Evolutionary conservation across 2,888 invertebrate species (phyloP).

Genomic region (Cataglyphis rosenhaueri): DNA sequence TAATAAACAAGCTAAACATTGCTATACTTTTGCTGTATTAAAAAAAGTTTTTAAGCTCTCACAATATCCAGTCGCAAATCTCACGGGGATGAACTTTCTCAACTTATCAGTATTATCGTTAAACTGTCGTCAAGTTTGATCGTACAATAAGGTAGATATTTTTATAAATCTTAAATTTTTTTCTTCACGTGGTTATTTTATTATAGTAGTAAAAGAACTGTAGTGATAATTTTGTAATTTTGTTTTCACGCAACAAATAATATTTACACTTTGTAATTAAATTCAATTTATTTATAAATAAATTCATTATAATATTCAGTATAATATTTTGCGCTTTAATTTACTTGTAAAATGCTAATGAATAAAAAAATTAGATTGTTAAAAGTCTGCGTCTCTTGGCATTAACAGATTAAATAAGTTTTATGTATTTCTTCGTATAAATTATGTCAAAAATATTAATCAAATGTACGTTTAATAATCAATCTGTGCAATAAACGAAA

Average conservation of each 20-base stretch:
- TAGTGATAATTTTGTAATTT: neutral
- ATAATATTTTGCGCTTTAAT: neutral
- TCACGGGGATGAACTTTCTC: neutral
- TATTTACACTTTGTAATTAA: neutral
- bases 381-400: neutral
- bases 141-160: neutral
- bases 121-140: conserved; percentile 37
- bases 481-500: neutral
- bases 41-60: neutral
- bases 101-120: neutral
- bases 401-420: neutral
- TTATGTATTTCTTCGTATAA: neutral
- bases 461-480: conserved; percentile 6
- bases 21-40: neutral
- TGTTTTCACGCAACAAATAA: neutral
- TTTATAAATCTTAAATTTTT: conserved; percentile 24
- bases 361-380: neutral
- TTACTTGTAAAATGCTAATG: neutral
- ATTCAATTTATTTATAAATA: neutral
- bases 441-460: conserved; percentile 3
- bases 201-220: neutral
- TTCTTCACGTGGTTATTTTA: neutral
- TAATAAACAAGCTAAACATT: conserved; percentile 3
- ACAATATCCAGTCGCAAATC: conserved; percentile 10
- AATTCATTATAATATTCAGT: conserved; percentile 4